Conservation (phyloP, 2,888 invertebrate genomes). For the Apamea crenata region DNA sequence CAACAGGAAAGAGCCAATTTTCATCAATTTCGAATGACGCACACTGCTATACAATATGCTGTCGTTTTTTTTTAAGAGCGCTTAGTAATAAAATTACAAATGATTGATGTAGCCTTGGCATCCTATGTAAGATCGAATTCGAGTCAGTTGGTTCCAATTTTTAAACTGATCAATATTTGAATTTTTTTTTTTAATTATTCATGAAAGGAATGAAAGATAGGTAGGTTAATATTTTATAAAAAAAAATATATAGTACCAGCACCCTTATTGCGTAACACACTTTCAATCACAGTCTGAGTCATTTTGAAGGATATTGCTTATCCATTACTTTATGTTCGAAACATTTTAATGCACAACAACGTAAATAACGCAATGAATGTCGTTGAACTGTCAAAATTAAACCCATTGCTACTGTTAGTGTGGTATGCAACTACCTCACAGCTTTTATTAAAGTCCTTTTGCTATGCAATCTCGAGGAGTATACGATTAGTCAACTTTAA, state of each 20-base stretch:
- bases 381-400: too few relatives aligned
- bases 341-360: too few relatives aligned
- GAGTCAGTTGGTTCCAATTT: background rate
- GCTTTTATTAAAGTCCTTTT: background rate
- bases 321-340: too few relatives aligned
- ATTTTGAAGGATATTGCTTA: too few relatives aligned
- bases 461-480: background rate
- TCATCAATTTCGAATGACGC: conserved; percentile 34
- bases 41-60: conserved; percentile 35
- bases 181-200: background rate
- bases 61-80: conserved; percentile 27
- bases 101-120: conserved; percentile 52
- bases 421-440: too few relatives aligned
- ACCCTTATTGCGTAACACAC: too few relatives aligned
- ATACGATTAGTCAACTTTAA: background rate
- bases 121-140: conserved; percentile 27
- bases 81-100: conserved; percentile 12
- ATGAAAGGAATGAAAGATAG: background rate
- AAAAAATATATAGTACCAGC: too few relatives aligned
- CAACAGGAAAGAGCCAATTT: conserved; percentile 46
- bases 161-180: background rate
- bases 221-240: background rate
- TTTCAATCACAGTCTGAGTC: too few relatives aligned
- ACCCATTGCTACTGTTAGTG: too few relatives aligned
- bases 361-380: too few relatives aligned